These are phyloP conservation scores for Pristionchus japonicus DNA, from an alignment of 2,888 invertebrate species.

Conservation along the genomic window DNA sequence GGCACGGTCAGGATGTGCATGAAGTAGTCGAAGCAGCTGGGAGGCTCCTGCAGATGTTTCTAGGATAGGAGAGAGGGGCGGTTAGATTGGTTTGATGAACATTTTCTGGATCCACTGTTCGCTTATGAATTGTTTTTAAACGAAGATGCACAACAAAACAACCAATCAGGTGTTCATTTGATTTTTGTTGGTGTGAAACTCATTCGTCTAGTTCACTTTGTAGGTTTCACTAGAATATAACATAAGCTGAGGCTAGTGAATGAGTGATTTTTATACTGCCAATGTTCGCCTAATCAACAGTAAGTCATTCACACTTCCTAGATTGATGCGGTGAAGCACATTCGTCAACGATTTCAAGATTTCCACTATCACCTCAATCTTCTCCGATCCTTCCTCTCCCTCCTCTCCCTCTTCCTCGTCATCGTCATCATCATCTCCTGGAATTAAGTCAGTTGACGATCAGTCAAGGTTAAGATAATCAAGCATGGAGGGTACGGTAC, in stretches of 20 bases:
- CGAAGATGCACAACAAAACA: too few species aligned
- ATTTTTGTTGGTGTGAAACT: too few species aligned
- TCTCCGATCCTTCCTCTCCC: constrained; percentile 57
- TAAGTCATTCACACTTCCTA: too few species aligned
- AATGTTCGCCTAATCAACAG: too few species aligned
- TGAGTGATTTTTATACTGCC: too few species aligned
- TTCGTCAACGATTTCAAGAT: too few species aligned
- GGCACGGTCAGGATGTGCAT: constrained; percentile 95
- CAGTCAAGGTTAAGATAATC: not conserved
- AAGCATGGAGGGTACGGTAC: too few species aligned
- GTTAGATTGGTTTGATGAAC: not conserved
- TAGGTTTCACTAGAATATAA: too few species aligned
- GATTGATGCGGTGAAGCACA: too few species aligned
- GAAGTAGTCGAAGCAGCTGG: constrained; percentile 91
- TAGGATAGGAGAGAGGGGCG: not conserved
- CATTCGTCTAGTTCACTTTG: too few species aligned
- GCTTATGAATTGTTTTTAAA: not conserved
- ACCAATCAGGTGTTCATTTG: too few species aligned
- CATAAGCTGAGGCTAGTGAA: too few species aligned
- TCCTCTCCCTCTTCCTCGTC: constrained; percentile 71
- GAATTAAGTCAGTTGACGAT: not conserved
- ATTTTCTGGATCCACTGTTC: not conserved
- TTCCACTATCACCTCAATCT: not conserved
- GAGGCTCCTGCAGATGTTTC: constrained; percentile 77
- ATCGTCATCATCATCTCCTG: constrained; percentile 61